Base-by-base conservation (phyloP, 2,888 invertebrate genomes). In the Eupithecia insigniata region DNA sequence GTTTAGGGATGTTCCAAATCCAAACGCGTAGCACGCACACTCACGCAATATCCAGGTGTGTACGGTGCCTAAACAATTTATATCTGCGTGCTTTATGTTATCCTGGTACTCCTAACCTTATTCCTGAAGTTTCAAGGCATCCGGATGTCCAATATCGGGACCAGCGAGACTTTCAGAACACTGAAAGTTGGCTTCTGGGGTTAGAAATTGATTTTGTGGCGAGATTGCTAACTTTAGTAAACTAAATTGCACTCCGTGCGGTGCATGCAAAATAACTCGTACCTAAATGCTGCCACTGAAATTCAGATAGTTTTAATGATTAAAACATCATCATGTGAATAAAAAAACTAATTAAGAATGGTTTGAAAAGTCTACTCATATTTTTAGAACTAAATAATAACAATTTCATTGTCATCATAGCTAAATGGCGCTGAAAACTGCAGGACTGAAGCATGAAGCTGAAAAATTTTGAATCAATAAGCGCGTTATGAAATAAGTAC, bases 61-160 rank as follows among this genome's bases (percentile, higher is more conserved):
- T 55, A 62, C 60, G 34, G 39, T 43, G 65, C 51, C 72, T 72
- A 77, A 72, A 77, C 71, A 81, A 84, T 84, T 85, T 72, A 46
- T 72, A 75, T 82, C 85, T 84, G 86, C 72, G 58, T 69, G 60
- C 55, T 66, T 79, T 81, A 83, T 93, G 85, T 28, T 72, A 0
- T 73, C 92, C 92, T 92, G 83, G 93, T 94, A 90, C 81, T 86
- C 85, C 89, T 93, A 93, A 93, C 93, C 93, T 93, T 93, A 93
- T 92, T 93, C 86, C 91, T 92, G 90, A 91, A 89, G 89, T 91
- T 91, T 92, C 91, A 92, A 90, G 92, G 91, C 92, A 92, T 79
- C 79, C 82, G 62, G 62, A 71, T 36, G 32, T 71, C 60, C 68
- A 51, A 60, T 71, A 60, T 4, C 8, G 18, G 65, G 70, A 46